These are phyloP conservation scores for Talpa occidentalis DNA, from an alignment of 2,113 vertebrate genomes.

Conservation along the genomic window DNA sequence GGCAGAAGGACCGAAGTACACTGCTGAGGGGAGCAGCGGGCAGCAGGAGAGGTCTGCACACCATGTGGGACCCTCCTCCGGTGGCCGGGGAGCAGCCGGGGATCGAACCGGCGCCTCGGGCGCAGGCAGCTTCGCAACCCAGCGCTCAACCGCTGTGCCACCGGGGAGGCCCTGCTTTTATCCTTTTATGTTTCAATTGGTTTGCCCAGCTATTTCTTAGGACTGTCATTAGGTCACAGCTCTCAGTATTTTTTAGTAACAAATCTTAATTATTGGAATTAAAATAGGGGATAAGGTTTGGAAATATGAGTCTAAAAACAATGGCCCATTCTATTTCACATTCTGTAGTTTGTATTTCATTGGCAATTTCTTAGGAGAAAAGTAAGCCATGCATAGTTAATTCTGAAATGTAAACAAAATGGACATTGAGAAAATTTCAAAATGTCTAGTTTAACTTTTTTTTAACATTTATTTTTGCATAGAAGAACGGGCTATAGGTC, in stretches of 20 bases:
- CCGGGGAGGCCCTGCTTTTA: too few relatives aligned
- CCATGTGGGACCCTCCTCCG: too few relatives aligned
- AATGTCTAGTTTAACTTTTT: background rate
- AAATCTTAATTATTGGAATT: background rate
- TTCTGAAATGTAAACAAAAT: background rate
- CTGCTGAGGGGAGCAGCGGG: too few relatives aligned
- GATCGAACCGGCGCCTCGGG: too few relatives aligned
- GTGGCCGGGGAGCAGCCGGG: too few relatives aligned
- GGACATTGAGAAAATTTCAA: background rate
- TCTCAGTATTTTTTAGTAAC: background rate
- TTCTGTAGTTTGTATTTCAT: background rate
- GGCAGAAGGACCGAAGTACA: too few relatives aligned
- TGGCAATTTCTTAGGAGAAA: background rate
- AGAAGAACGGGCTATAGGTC: too few relatives aligned
- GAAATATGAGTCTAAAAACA: constrained; percentile 4
- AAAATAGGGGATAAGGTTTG: constrained; percentile 3
- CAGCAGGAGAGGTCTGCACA: too few relatives aligned
- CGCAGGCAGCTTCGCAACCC: too few relatives aligned
- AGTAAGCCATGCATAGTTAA: background rate
- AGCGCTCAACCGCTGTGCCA: too few relatives aligned
- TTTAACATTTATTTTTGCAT: too few relatives aligned
- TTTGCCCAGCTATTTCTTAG: background rate
- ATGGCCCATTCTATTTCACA: background rate
- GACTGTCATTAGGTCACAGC: background rate
- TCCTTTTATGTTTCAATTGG: background rate